Base-by-base conservation (phyloP, 2,113 vertebrate genomes). In the Callospermophilus lateralis region DNA sequence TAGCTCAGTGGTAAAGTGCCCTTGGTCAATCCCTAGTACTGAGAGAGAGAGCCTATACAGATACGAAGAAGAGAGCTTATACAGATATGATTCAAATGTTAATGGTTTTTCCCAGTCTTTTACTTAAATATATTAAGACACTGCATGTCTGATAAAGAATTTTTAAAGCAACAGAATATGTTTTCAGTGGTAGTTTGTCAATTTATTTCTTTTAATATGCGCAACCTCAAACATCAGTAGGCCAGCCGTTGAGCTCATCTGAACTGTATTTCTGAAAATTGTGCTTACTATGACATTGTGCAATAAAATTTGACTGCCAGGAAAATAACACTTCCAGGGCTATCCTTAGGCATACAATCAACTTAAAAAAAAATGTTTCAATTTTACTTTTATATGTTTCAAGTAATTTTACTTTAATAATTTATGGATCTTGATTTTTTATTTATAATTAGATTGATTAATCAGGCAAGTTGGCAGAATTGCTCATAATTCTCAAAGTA, bases 261-360 rank as follows among this genome's bases (percentile, higher is more conserved):
- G 51, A 65, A 39, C 53, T 32, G 2, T 63, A 13, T 95, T 86
- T 16, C 58, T 48, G 65, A 10, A 61, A 4, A 74, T 34, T 10
- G 8, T 97, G 61, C 70, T 84, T 70, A 0, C 45, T 3, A 3
- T 1, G 12, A 79, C 24, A 5, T 22, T 34, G 48, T 34, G 48
- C 80, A 68, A 22, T 94, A 67, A 53, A 51, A 80, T 13, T 10
- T 91, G 28, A 0, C 34, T 97, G 94, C 97, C 95, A 93, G 96
- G 96, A 95, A 96, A 89, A 67, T 97, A 97, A 67, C 93, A 78
- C 98, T 98, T 96, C 92, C 76, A 73, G 86, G 61, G 4, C 37
- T 74, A 42, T 37, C 68, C 32, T 97, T 93, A 92, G 94, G 80
- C 92, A n/a, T 79, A 93, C 76, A 70, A 51, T 22, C 39, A 20